phyloP scores from a whole-genome alignment of 2,797 vertebrate species.

The Cossypha heuglini region DNA sequence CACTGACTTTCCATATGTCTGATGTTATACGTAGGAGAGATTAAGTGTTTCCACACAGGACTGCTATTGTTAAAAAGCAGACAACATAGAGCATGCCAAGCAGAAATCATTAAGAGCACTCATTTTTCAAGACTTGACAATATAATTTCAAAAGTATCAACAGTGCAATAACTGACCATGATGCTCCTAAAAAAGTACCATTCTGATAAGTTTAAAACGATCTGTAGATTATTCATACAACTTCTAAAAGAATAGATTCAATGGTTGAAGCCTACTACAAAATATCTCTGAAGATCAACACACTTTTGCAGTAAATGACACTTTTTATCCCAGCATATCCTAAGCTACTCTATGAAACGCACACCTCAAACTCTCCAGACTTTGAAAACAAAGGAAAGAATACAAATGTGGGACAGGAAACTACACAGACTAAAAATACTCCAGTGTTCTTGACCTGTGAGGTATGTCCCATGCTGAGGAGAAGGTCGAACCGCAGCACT shows the following conservation, averaged over 20 bases:
- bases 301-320: background rate
- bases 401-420: background rate
- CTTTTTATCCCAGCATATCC: background rate
- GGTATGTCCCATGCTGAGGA: background rate
- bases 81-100: background rate
- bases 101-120: background rate
- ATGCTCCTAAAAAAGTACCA: background rate
- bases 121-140: background rate
- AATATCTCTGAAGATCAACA: background rate
- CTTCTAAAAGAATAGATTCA: background rate
- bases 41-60: background rate
- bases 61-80: background rate
- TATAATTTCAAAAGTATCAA: background rate
- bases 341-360: background rate
- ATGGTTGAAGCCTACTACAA: background rate
- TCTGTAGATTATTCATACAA: background rate
- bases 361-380: background rate
- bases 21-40: rapidly evolving
- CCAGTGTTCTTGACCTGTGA: background rate
- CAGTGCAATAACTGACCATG: background rate
- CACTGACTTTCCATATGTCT: background rate
- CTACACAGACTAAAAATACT: background rate
- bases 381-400: background rate
- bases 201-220: background rate
- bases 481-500: background rate